Base-by-base conservation (phyloP, 2,113 vertebrate species). In the Myodes glareolus region DNA sequence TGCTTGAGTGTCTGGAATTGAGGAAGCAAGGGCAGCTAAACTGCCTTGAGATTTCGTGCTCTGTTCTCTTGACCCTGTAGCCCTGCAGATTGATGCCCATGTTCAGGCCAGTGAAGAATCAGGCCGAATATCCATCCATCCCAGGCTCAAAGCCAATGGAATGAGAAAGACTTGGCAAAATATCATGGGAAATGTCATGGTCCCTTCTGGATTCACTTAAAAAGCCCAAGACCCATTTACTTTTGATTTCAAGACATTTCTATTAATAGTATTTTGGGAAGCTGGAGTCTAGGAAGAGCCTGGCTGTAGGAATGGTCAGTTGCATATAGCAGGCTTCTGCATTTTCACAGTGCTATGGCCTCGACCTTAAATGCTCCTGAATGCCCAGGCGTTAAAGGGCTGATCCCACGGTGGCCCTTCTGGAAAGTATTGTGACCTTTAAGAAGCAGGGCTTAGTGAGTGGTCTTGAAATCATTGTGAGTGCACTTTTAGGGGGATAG, bases 131-230 rank as follows among this genome's bases (percentile, higher is more conserved):
- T 55, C 65, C 70, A 29, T 95, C 91, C 19, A 31, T 77, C 76
- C 72, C 65, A 89, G 94, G 96, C 85, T 82, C 31, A 45, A 17
- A 86, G 92, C 91, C 92, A 91, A 80, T n/a, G 77, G 85, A 65
- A 85, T 73, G 80, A 92, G 88, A 68, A 19, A 68, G 61, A 25
- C 75, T 85, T 96, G 91, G 88, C 65, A 92, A 95, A 91, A 70
- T 81, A 91, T 42, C 89, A 82, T 73, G 70, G 91, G 72, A 95
- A 97, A 96, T 67, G 47, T 91, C 85, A 91, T 3, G 16, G 77
- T 78, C 47, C 89, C 89, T 96, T 73, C 80, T 94, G 67, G 76
- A 94, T 36, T 63, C 47, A 36, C 88, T 96, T 95, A 39, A 78
- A 93, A 97, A 96, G 67, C 31, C 72, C 47, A 72, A 73, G 72